Base-by-base conservation (phyloP, 2,113 vertebrate species). In the Clarias gariepinus region DNA sequence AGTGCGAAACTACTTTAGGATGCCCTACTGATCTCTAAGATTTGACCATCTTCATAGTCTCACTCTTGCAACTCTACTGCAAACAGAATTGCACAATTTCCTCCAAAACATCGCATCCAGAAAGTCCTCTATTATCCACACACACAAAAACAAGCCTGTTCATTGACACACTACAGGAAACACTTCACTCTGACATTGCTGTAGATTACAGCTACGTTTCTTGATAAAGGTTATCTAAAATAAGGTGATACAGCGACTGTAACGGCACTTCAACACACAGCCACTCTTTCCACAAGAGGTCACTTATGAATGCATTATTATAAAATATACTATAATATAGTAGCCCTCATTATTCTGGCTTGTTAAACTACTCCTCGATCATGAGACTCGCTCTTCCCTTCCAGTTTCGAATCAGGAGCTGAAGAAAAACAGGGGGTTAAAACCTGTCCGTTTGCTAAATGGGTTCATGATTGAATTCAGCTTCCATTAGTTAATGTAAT, bases 401-500 rank as follows among this genome's bases (percentile, higher is more conserved):
- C 53, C 16, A 52, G 41, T 66, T n/a, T 63, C n/a, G 8, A 66
- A 15, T 66, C 41, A 6, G 60, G 23, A 21, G 0, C 58, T 15
- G 58, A 81, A 15, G 33, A 2, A 80, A 80, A 80, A 58, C 55
- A 60, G 55, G 21, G 58, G 2, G 63, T 47, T 1, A 33, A 63
- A 41, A 41, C 79, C 16, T 57, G 52, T 18, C 53, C 7, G 21
- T 18, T 66, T 47, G 58, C 41, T 66, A 66, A 82, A 82, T 66
- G 81, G 81, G 52, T n/a, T 82, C 9, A 28, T 66, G 81, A 82
- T 82, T 82, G 1, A 82, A 82, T 82, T 66, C 33, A 28, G 41
- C 25, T n/a, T 82, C 81, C 61, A 82, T 82, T 82, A 66, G 81
- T 82, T 53, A 82, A 66, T 28, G 1, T 16, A 66, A 82, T 82